Conservation (phyloP, 2,888 invertebrate genomes). For the Criorhina ranunculi region DNA sequence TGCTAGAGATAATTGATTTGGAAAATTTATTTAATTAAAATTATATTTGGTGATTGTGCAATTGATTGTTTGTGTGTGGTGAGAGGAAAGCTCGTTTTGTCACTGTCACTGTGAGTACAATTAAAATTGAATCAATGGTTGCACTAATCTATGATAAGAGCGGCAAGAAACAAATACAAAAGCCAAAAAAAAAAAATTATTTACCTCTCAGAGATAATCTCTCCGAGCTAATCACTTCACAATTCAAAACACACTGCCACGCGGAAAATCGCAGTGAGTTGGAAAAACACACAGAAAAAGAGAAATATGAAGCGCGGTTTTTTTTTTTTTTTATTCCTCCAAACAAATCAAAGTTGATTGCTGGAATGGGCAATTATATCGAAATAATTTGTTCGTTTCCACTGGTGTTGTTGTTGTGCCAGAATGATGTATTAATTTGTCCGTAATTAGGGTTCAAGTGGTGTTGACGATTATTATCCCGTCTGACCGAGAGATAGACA, state of each 20-base stretch:
- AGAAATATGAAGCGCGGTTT: neutral
- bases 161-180: neutral
- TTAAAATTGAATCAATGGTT: slow-evolving; percentile 31
- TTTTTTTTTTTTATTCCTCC: neutral
- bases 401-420: slow-evolving; percentile 19
- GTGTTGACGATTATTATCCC: slow-evolving; percentile 56
- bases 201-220: slow-evolving; percentile 48
- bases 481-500: neutral
- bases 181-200: slow-evolving; percentile 10
- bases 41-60: slow-evolving; percentile 57
- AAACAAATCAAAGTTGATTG: slow-evolving; percentile 67
- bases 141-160: neutral
- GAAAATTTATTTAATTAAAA: slow-evolving; percentile 45
- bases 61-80: slow-evolving; percentile 34
- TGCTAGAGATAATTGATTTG: too few species aligned
- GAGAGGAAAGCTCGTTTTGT: slow-evolving; percentile 14
- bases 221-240: slow-evolving; percentile 46
- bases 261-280: slow-evolving; percentile 25
- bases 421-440: slow-evolving; percentile 61
- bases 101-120: slow-evolving; percentile 57
- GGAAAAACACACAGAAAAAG: slow-evolving; percentile 17
- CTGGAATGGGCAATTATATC: slow-evolving; percentile 48
- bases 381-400: slow-evolving; percentile 29
- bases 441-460: slow-evolving; percentile 67
- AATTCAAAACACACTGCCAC: slow-evolving; percentile 58